phyloP scores from a whole-genome alignment of 2,113 vertebrate species.

The Marmota monax region DNA sequence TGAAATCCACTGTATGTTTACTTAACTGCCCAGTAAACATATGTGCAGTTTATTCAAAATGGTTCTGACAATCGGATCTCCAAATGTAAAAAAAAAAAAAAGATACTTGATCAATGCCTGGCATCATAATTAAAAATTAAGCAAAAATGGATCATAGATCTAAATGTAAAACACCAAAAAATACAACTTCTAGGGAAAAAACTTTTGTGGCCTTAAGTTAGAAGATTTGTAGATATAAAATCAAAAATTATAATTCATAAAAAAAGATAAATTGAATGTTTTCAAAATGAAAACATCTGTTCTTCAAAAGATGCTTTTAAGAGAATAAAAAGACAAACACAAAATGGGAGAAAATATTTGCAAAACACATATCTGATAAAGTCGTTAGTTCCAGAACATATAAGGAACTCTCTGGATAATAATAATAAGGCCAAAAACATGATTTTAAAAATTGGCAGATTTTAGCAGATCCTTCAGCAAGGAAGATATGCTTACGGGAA shows the following conservation, averaged over 20 bases:
- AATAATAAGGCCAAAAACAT: neutral
- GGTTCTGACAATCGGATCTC: neutral
- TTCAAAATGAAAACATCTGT: conserved; percentile 25
- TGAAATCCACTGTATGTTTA: neutral
- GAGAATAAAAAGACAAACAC: neutral
- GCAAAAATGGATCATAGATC: neutral
- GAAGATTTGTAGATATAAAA: neutral
- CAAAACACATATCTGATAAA: conserved; percentile 23
- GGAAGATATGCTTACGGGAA: neutral
- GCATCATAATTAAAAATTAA: neutral
- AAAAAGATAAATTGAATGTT: neutral
- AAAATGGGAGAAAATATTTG: conserved; percentile 40
- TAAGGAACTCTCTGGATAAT: neutral
- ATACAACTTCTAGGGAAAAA: neutral
- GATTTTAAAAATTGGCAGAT: neutral
- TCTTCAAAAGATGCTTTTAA: conserved; percentile 44
- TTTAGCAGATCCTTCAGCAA: neutral
- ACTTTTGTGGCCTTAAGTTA: neutral
- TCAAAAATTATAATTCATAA: neutral
- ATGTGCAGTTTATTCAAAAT: neutral
- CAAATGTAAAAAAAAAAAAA: conserved; percentile 14
- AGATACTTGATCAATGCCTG: neutral
- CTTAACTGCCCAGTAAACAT: neutral
- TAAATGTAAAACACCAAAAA: conserved; percentile 38
- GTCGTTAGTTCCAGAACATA: neutral